Percentiles rank a stretch among this genome's conserved stretches.
These are phyloP conservation scores for Hesperia comma DNA, from an alignment of 2,888 invertebrate species.

Conservation along the genomic window DNA sequence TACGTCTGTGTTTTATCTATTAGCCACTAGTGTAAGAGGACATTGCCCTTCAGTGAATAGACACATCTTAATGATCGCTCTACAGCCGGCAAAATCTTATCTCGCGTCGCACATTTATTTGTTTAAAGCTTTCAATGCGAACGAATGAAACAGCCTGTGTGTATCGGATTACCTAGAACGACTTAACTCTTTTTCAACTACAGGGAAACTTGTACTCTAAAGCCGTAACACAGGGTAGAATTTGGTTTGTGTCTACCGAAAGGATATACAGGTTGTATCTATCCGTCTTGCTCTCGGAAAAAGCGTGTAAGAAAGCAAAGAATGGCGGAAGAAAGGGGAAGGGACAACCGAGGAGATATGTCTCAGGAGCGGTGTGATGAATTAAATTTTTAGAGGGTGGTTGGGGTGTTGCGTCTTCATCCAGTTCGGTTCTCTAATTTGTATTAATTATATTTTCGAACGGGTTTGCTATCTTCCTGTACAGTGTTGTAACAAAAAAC, in stretches of 20 bases:
- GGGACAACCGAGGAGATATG: constrained; percentile 78
- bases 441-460: constrained; percentile 70
- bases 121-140: constrained; percentile 81
- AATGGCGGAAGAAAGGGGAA: constrained; percentile 80
- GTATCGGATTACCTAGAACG: constrained; percentile 57
- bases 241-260: constrained; percentile 41
- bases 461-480: constrained; percentile 39
- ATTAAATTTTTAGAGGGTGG: constrained; percentile 83
- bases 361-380: constrained; percentile 80
- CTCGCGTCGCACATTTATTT: constrained; percentile 76
- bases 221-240: rapidly evolving
- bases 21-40: constrained; percentile 9
- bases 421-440: constrained; percentile 77
- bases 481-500: constrained; percentile 3
- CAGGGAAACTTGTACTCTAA: constrained; percentile 42
- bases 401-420: constrained; percentile 71
- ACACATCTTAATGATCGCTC: constrained; percentile 68
- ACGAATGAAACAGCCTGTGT: constrained; percentile 77
- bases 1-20: neutral
- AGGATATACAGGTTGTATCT: constrained; percentile 58
- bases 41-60: constrained; percentile 27
- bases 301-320: constrained; percentile 83
- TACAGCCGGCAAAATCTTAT: constrained; percentile 75
- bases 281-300: constrained; percentile 70
- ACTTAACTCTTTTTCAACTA: constrained; percentile 15